Percentiles rank a stretch among this genome's conserved stretches.
Evolutionary conservation across 2,113 vertebrate species (phyloP).

Genomic region (Arenaria interpres): DNA sequence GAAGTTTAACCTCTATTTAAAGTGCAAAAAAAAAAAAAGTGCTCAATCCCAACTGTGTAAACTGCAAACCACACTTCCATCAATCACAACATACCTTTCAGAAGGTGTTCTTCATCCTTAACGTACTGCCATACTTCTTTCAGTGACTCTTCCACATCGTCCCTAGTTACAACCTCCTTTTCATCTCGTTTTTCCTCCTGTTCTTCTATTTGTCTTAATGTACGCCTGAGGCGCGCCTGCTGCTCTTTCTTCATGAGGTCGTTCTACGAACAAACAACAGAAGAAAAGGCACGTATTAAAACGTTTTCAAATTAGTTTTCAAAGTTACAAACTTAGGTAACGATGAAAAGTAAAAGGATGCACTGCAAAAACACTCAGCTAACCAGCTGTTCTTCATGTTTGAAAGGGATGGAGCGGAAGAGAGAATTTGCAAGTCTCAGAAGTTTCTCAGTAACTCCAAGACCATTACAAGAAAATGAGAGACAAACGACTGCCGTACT

Average conservation of each 20-base stretch:
- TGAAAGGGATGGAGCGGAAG: neutral
- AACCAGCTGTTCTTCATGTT: neutral
- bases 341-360: neutral
- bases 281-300: neutral
- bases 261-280: constrained; percentile 54
- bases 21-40: neutral
- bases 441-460: neutral
- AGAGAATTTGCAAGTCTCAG: neutral
- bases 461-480: neutral
- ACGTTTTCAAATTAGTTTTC: neutral
- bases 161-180: constrained; percentile 62
- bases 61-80: neutral
- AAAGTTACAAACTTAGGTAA: neutral
- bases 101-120: constrained; percentile 72
- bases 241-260: constrained; percentile 72
- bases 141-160: constrained; percentile 75
- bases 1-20: neutral
- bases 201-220: constrained; percentile 67
- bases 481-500: neutral
- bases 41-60: neutral
- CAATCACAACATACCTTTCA: constrained; percentile 69
- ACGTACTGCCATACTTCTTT: constrained; percentile 71
- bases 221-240: constrained; percentile 9
- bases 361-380: neutral
- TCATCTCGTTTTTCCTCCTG: constrained; percentile 57